These are phyloP conservation scores for Lepidochitona cinerea DNA, from an alignment of 2,888 invertebrate species.

Conservation along the genomic window DNA sequence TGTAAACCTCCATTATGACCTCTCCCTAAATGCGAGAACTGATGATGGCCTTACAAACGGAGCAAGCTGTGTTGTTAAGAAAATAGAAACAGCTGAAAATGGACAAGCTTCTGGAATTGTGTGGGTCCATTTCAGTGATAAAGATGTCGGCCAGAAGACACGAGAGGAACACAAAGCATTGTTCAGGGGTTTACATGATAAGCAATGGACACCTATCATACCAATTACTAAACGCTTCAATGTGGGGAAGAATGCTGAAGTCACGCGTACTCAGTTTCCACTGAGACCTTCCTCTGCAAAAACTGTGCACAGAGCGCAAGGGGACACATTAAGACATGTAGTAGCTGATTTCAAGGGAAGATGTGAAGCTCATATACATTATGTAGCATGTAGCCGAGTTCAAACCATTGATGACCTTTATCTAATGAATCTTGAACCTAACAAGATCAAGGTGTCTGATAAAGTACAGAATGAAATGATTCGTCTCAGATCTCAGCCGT, in stretches of 20 bases:
- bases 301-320: constrained; percentile 28
- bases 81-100: neutral
- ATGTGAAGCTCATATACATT: constrained; percentile 23
- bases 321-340: constrained; percentile 15
- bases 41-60: constrained; percentile 12
- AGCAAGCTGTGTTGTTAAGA: neutral
- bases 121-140: neutral
- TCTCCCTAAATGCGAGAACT: neutral
- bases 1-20: neutral
- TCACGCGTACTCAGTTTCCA: constrained; percentile 24
- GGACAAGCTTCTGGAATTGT: neutral
- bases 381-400: constrained; percentile 15
- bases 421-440: constrained; percentile 10
- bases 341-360: constrained; percentile 20
- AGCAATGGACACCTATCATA: neutral
- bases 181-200: neutral
- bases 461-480: constrained; percentile 19
- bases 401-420: constrained; percentile 13
- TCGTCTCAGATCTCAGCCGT: neutral
- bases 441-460: constrained; percentile 18
- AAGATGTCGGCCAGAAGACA: neutral
- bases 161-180: neutral
- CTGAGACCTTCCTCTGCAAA: constrained; percentile 21
- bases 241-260: constrained; percentile 19
- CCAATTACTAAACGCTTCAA: constrained; percentile 13